phyloP scores from a whole-genome alignment of 2,888 invertebrate species.

The Frankliniella fusca region DNA sequence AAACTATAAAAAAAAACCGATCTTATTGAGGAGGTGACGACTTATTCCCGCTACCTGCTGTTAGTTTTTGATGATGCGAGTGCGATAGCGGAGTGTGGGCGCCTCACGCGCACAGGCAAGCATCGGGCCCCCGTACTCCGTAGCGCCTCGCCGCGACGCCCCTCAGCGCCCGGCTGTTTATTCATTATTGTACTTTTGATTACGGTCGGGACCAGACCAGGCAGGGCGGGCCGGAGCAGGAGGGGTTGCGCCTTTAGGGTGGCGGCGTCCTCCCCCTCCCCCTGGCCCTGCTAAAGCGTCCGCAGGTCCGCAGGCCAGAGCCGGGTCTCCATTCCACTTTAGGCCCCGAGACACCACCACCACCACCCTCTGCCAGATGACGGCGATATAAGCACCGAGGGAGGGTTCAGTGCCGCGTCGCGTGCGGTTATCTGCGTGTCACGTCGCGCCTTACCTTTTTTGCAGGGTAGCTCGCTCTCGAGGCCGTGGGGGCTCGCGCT shows the following conservation, averaged over 20 bases:
- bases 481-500: constrained; percentile 37
- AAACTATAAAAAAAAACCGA: too few species aligned
- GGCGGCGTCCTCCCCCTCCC: not conserved
- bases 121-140: too few species aligned
- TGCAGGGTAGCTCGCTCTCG: constrained; percentile 38
- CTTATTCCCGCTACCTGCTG: too few species aligned
- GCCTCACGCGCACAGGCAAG: too few species aligned
- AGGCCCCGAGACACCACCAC: not conserved
- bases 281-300: not conserved
- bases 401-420: too few species aligned
- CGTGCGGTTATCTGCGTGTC: too few species aligned
- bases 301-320: too few species aligned
- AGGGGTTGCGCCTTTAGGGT: not conserved
- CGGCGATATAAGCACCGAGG: too few species aligned
- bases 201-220: not conserved
- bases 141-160: not conserved
- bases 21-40: too few species aligned
- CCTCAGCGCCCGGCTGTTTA: not conserved
- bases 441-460: constrained; percentile 39
- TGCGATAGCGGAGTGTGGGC: too few species aligned
- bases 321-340: not conserved
- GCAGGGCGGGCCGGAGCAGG: too few species aligned
- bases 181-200: constrained; percentile 19
- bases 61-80: too few species aligned
- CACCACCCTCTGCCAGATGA: not conserved